Evolutionary conservation across 92 coral and sea anemone genomes (phyloP), one percentile per base, ranked within the genome.

Genomic region (Epizoanthus ramosus): DNA sequence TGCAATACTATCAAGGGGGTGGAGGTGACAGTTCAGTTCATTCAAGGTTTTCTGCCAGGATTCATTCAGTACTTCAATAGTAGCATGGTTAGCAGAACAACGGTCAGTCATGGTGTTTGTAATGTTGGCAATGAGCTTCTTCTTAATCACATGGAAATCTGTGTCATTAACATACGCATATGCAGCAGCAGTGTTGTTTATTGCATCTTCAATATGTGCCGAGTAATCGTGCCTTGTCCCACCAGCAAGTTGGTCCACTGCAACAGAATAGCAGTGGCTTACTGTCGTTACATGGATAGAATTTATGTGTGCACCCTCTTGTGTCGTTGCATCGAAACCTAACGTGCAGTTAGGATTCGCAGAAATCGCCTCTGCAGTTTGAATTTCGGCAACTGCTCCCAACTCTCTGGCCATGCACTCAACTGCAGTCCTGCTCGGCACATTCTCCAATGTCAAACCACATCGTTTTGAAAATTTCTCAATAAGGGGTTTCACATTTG

Each of bases 171-270:
- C 64, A 73, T 39, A 10, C 13, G 18, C 56, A 43, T 39, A 73
- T 43, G 25, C 79, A 73, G 79, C n/a, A 21, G 79, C 79, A 37
- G 25, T 10, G 28, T 50, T 73, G 59, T 73, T 10, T 10, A 73
- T 18, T n/a, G 79, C n/a, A 14, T 73, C 79, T 24, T 10, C 57
- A 2, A 39, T 73, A 56, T 73, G 65, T 1, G 52, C 22, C 3
- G 25, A 16, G 28, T 73, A 73, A 52, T 18, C 64, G 3, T 1
- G 22, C n/a, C 22, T 59, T 59, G 64, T 18, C 21, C 64, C 64
- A 59, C 64, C 64, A 59, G 23, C 64, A 15, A 18, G 23, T 59
- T 59, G 64, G 64, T 59, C 64, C 5, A 59, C 64, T 15, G 64
- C 64, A 59, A 59, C 64, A 15, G 23, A 15, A 59, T 59, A 59